Percentiles rank a stretch among this genome's conserved stretches.
phyloP scores from a whole-genome alignment of 2,797 vertebrate species.

The Morelia viridis region DNA sequence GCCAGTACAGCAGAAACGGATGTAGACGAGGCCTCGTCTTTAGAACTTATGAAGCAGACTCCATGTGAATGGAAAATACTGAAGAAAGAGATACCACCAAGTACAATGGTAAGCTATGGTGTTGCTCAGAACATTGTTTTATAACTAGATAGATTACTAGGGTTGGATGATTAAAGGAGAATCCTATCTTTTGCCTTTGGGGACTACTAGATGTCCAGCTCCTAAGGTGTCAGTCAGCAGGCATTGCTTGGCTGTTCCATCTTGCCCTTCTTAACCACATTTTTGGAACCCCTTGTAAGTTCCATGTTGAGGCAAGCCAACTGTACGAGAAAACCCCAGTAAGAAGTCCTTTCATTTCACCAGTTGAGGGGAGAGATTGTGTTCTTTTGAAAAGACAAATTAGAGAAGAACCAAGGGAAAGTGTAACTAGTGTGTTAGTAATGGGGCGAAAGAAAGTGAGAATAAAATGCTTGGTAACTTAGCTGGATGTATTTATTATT shows the following conservation, averaged over 20 bases:
- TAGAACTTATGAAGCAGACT: slow-evolving; percentile 45
- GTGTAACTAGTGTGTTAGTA: not conserved
- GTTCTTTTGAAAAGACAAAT: not conserved
- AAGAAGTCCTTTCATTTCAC: not conserved
- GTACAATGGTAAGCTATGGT: slow-evolving; percentile 66
- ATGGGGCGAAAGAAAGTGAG: not conserved
- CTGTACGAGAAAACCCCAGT: not conserved
- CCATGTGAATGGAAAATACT: slow-evolving; percentile 44
- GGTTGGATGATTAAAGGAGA: not conserved
- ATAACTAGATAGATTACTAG: slow-evolving; percentile 41
- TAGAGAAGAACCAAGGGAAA: not conserved
- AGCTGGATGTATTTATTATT: not conserved
- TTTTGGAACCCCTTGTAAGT: not conserved
- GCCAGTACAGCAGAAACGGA: slow-evolving; percentile 9
- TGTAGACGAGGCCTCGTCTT: slow-evolving; percentile 46
- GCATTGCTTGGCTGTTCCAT: not conserved
- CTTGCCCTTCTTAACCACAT: not conserved
- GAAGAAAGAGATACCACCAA: slow-evolving; percentile 59
- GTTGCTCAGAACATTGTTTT: slow-evolving; percentile 50
- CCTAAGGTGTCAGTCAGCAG: not conserved
- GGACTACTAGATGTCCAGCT: not conserved
- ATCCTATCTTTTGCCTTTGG: not conserved
- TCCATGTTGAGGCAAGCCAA: not conserved
- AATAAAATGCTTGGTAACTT: not conserved
- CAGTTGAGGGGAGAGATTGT: not conserved